A percentile compares a stretch with the other conserved stretches of the same genome.
phyloP scores from a whole-genome alignment of 2,888 invertebrate species.

The Eustalomyia histrio region DNA sequence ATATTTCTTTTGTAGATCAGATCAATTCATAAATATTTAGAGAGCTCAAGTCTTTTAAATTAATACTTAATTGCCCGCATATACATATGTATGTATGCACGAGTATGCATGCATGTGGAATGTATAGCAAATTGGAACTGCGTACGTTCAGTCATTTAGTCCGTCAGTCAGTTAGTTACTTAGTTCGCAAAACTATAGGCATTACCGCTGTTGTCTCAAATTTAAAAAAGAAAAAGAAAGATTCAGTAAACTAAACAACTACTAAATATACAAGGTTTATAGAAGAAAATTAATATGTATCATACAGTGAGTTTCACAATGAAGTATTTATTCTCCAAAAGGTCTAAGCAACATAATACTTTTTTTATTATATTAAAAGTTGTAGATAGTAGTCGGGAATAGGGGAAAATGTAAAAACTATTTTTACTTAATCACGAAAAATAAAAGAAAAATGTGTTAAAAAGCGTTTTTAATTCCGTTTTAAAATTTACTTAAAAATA shows the following conservation, averaged over 20 bases:
- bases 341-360: no score
- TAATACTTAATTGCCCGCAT: slow-evolving; percentile 57
- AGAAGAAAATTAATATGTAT: neutral
- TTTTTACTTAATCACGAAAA: no score
- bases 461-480: no score
- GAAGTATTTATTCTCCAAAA: no score
- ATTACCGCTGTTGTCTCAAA: neutral
- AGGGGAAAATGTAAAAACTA: no score
- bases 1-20: slow-evolving; percentile 16
- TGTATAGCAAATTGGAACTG: slow-evolving; percentile 5
- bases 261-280: slow-evolving; percentile 1
- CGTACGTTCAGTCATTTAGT: slow-evolving; percentile 13
- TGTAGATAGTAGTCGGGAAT: no score
- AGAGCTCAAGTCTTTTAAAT: slow-evolving; percentile 35
- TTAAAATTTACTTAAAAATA: no score
- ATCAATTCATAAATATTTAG: slow-evolving; percentile 56
- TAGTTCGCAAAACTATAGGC: neutral
- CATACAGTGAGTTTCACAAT: no score
- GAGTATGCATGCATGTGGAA: slow-evolving; percentile 18
- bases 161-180: neutral
- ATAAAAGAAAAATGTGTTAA: no score
- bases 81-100: neutral
- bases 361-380: no score
- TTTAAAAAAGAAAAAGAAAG: slow-evolving; percentile 10
- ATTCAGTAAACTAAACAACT: slow-evolving; percentile 26